Conservation (phyloP, 2,888 invertebrate genomes). For the Ochropacha duplaris region DNA sequence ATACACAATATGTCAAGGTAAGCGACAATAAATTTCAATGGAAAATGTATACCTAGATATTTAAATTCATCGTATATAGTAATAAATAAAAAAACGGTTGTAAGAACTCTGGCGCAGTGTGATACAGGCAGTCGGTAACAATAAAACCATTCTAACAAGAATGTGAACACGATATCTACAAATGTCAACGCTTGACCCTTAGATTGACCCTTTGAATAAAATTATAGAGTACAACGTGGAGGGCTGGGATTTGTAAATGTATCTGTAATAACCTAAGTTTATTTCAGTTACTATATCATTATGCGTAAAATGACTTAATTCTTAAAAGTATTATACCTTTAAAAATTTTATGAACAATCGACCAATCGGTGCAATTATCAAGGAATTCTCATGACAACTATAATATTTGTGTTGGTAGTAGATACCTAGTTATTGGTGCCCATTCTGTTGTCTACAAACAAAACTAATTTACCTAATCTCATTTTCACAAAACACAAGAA, state of each 20-base stretch:
- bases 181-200: constrained; percentile 63
- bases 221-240: constrained; percentile 28
- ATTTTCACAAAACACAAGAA: too few relatives aligned
- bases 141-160: constrained; percentile 24
- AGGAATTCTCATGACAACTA: not conserved
- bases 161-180: constrained; percentile 55
- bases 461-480: too few relatives aligned
- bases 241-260: constrained; percentile 17
- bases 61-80: too few relatives aligned
- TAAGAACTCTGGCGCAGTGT: not conserved
- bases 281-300: constrained; percentile 1
- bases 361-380: not conserved
- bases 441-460: too few relatives aligned
- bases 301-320: constrained; percentile 3
- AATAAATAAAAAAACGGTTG: not conserved
- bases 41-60: not conserved
- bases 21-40: not conserved
- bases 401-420: not conserved
- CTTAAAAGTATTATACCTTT: not conserved
- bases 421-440: too few relatives aligned
- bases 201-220: constrained; percentile 38
- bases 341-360: not conserved
- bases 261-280: not conserved
- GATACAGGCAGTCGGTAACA: constrained; percentile 21
- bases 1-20: not conserved